These are phyloP conservation scores for Brassicogethes aeneus DNA, from an alignment of 2,888 invertebrate genomes.

Conservation along the genomic window DNA sequence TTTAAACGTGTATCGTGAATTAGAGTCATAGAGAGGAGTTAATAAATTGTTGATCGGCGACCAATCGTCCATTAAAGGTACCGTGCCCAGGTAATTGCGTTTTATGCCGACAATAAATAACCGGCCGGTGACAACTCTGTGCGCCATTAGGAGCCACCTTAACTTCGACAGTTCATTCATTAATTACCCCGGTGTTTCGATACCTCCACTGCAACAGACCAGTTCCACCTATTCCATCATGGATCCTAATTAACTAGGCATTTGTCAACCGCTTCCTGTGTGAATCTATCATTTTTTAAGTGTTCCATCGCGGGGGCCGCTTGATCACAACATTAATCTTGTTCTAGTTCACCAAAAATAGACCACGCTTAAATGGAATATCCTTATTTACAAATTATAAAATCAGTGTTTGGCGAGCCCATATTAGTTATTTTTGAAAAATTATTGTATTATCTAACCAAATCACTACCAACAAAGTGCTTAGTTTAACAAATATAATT, in stretches of 20 bases:
- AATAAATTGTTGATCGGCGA: slow-evolving; percentile 19
- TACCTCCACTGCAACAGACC: neutral
- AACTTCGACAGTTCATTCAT: slow-evolving; percentile 28
- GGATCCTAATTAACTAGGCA: neutral
- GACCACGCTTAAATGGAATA: too few species aligned
- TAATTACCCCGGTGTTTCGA: slow-evolving; percentile 21
- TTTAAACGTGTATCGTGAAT: slow-evolving; percentile 11
- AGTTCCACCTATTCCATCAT: slow-evolving; percentile 1
- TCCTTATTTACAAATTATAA: too few species aligned
- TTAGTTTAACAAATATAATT: too few species aligned
- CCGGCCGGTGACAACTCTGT: slow-evolving; percentile 26
- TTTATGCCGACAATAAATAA: slow-evolving; percentile 33
- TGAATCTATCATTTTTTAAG: slow-evolving; percentile 2
- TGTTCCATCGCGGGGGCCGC: neutral
- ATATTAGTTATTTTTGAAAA: too few species aligned
- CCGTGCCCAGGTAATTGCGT: slow-evolving; percentile 33
- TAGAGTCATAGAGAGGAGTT: slow-evolving; percentile 13
- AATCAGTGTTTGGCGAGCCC: too few species aligned
- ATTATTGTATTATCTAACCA: too few species aligned
- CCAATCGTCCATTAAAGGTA: slow-evolving; percentile 23
- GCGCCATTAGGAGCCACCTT: slow-evolving; percentile 31
- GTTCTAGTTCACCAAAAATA: too few species aligned
- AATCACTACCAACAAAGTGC: too few species aligned
- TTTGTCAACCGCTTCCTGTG: neutral
- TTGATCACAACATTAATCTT: neutral